phyloP scores from a whole-genome alignment of 37 sponge, comb jelly and placozoan species.

The Mnemiopsis leidyi region DNA sequence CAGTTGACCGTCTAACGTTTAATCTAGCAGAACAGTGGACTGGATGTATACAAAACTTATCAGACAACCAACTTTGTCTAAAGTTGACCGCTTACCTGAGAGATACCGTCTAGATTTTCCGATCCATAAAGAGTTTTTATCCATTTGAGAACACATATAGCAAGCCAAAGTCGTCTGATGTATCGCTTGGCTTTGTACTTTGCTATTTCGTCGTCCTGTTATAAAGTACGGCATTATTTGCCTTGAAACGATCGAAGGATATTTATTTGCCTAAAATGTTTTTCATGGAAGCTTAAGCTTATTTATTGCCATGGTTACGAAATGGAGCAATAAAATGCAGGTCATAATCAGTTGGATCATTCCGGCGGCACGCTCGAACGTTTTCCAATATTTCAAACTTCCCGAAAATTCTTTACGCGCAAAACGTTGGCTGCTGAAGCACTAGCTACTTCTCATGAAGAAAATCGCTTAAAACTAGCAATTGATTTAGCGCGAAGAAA shows the following conservation, averaged over 20 bases:
- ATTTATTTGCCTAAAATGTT: no score
- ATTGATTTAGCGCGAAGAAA: background rate
- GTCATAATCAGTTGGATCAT: no score
- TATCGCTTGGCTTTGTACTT: background rate
- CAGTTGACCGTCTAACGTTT: no score
- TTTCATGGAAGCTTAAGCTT: no score
- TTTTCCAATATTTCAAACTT: background rate
- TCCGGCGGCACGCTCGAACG: no score
- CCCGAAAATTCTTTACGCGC: slow-evolving; percentile 18
- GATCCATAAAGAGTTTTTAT: background rate
- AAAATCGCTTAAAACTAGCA: background rate
- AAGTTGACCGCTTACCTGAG: slow-evolving; percentile 16
- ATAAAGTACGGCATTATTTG: no score
- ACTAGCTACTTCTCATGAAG: background rate
- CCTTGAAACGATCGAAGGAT: no score
- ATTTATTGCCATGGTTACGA: no score
- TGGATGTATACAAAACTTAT: no score
- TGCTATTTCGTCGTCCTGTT: background rate
- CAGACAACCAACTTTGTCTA: no score
- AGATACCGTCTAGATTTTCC: background rate
- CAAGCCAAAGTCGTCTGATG: slow-evolving; percentile 16
- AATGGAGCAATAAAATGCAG: no score
- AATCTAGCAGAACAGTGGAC: no score
- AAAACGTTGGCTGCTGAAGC: background rate
- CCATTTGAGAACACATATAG: background rate